Percentiles rank a stretch among this genome's conserved stretches.
Conservation (phyloP, 2,113 vertebrate species). For the Probosciger aterrimus region DNA sequence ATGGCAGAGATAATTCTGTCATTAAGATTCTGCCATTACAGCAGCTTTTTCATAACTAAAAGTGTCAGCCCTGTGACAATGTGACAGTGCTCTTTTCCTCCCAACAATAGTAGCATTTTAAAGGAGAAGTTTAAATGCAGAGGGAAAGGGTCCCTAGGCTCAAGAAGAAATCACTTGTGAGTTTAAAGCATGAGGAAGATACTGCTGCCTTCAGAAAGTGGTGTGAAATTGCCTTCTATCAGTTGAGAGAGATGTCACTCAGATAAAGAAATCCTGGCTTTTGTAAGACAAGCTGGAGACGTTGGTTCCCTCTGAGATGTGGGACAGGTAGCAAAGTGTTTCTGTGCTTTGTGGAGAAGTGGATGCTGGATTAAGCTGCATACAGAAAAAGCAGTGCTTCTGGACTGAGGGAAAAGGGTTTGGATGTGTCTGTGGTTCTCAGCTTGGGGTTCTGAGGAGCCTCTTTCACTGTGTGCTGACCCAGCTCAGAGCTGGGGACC, state of each 20-base stretch:
- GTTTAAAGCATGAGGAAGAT: not conserved
- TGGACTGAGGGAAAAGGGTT: not conserved
- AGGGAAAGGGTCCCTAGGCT: not conserved
- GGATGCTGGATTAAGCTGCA: not conserved
- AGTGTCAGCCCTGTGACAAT: not conserved
- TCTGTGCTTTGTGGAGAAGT: not conserved
- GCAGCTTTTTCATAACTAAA: not conserved
- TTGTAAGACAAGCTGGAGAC: not conserved
- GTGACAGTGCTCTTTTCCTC: not conserved
- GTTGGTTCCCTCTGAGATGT: not conserved
- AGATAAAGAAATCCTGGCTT: not conserved
- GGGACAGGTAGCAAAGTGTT: not conserved
- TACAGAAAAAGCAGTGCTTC: not conserved
- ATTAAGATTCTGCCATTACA: not conserved
- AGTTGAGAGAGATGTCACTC: not conserved
- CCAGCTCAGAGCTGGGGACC: not conserved
- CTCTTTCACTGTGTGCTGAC: not conserved
- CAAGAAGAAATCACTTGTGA: not conserved
- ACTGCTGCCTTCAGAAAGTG: not conserved
- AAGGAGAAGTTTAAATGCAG: slow-evolving; percentile 12
- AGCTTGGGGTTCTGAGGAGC: not conserved
- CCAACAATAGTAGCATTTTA: slow-evolving; percentile 3
- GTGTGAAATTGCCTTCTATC: not conserved
- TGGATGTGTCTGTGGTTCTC: not conserved
- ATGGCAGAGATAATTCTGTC: not conserved